Evolutionary conservation across 1,140 invertebrate species (phyloP).

Genomic region (Pseudomyrmex pallidus): DNA sequence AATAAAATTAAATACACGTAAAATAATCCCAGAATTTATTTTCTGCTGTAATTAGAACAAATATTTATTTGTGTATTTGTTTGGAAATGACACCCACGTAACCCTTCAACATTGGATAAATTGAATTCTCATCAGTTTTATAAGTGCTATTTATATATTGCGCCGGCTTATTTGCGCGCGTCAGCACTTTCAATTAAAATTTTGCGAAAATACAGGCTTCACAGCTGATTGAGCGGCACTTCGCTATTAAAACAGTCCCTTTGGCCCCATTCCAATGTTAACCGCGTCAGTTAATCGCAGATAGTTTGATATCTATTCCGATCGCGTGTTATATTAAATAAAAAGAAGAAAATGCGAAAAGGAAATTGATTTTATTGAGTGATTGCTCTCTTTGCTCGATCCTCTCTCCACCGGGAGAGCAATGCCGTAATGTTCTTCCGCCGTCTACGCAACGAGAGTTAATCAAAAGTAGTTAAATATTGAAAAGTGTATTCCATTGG

Average conservation of each 20-base stretch:
- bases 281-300: constrained; percentile 7
- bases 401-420: neutral
- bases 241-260: constrained; percentile 1
- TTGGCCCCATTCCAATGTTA: constrained; percentile 14
- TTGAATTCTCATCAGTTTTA: constrained; percentile 20
- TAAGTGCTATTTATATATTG: neutral
- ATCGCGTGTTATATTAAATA: neutral
- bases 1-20: neutral
- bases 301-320: constrained; percentile 4
- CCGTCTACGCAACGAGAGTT: neutral
- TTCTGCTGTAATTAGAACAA: neutral
- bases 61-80: constrained; percentile 1
- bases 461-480: constrained; percentile 8
- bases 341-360: neutral
- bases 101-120: neutral
- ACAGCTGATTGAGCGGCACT: constrained; percentile 29
- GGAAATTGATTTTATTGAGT: neutral
- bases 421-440: no score
- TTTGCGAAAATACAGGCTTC: constrained; percentile 1
- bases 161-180: neutral
- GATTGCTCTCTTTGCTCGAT: constrained; percentile 7
- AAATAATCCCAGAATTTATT: neutral
- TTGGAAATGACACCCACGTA: constrained; percentile 6
- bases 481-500: neutral
- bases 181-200: constrained; percentile 43